Conservation (phyloP, 2,888 invertebrate genomes). For the Maniola hyperantus region DNA sequence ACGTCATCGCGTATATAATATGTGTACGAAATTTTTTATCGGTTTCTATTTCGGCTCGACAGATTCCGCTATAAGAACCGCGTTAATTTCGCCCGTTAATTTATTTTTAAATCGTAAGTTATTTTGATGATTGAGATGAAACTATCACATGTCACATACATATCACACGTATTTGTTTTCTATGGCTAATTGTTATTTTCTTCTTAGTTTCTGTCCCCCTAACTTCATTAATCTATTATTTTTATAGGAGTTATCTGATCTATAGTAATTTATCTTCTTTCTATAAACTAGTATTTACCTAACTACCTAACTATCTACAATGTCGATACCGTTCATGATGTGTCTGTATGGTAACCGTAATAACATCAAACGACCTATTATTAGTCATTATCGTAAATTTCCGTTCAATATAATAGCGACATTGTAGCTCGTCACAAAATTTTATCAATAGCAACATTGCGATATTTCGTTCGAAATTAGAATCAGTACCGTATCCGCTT, state of each 20-base stretch:
- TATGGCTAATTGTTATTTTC: conserved; percentile 8
- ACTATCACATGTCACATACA: conserved; percentile 22
- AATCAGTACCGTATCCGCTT: conserved; percentile 81
- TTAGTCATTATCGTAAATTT: conserved; percentile 74
- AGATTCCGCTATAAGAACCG: conserved; percentile 35
- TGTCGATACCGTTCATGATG: neutral
- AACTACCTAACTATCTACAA: neutral
- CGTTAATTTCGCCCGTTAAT: conserved; percentile 33
- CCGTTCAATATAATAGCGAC: conserved; percentile 76
- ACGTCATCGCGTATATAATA: conserved; percentile 28
- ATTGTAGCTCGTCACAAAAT: conserved; percentile 63
- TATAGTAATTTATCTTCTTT: too few relatives aligned
- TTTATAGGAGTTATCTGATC: too few relatives aligned
- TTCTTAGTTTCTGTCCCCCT: too few relatives aligned
- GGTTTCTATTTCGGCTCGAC: conserved; percentile 40
- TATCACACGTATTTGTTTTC: conserved; percentile 18
- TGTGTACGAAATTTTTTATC: conserved; percentile 41
- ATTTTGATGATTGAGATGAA: conserved; percentile 32
- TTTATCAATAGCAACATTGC: conserved; percentile 79
- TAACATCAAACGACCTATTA: conserved; percentile 43
- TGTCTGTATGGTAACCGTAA: neutral
- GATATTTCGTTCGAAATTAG: conserved; percentile 80
- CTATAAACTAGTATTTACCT: neutral
- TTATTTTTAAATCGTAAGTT: conserved; percentile 37
- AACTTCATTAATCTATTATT: too few relatives aligned